Conservation (phyloP, 2,888 invertebrate species). For the Sisyra terminalis region DNA sequence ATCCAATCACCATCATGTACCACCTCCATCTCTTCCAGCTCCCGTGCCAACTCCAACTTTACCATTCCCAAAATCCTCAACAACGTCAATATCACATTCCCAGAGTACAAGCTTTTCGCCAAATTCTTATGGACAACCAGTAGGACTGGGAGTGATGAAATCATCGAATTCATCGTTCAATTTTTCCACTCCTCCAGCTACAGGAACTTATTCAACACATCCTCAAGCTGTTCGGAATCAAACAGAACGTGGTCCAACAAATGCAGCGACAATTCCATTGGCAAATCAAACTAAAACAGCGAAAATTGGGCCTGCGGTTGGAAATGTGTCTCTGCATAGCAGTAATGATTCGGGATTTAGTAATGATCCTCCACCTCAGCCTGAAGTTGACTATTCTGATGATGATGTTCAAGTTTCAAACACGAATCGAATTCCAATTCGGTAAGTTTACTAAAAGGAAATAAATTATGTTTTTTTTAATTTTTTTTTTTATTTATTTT, state of each 20-base stretch:
- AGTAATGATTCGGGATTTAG: conserved; percentile 87
- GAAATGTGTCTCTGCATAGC: conserved; percentile 68
- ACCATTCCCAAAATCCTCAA: conserved; percentile 25
- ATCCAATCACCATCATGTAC: conserved; percentile 34
- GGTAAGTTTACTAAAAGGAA: conserved; percentile 23
- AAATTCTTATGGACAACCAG: conserved; percentile 17
- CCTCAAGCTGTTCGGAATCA: conserved; percentile 21
- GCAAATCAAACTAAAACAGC: conserved; percentile 22
- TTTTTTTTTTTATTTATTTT: conserved; percentile 12
- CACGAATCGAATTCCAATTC: conserved; percentile 33
- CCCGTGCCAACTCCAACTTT: conserved; percentile 44
- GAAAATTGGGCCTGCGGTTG: conserved; percentile 32
- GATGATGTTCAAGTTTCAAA: conserved; percentile 49
- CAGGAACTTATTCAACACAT: conserved; percentile 25
- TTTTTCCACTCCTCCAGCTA: conserved; percentile 26
- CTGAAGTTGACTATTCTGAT: conserved; percentile 81
- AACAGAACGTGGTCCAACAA: not conserved
- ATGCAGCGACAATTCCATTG: conserved; percentile 14
- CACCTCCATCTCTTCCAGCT: conserved; percentile 56
- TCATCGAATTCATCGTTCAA: conserved; percentile 36
- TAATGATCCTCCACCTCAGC: conserved; percentile 73
- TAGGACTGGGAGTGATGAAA: conserved; percentile 32
- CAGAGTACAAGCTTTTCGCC: conserved; percentile 40
- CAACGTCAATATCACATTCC: conserved; percentile 36
- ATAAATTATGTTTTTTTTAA: conserved; percentile 5